Conservation (phyloP, 2,113 vertebrate species). For the Microcebus ravelobensis region DNA sequence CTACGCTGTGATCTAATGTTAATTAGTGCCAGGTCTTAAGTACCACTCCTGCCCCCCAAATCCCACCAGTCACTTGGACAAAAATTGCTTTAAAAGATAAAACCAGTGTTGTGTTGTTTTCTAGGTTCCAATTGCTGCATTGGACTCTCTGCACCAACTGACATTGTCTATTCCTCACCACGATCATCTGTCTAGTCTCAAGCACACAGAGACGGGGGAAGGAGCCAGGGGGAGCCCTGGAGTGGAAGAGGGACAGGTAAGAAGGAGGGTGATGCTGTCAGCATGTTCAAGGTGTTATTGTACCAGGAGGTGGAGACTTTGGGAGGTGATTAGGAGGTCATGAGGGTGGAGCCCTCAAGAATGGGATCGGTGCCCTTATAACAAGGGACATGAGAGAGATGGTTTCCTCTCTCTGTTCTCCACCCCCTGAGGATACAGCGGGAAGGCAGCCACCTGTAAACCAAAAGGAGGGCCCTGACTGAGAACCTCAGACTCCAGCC, state of each 20-base stretch:
- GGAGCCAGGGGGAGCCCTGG: neutral
- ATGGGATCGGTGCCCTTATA: too few relatives aligned
- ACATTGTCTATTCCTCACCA: neutral
- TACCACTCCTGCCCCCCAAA: neutral
- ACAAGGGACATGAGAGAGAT: neutral
- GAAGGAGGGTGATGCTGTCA: neutral
- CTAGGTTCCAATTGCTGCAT: neutral
- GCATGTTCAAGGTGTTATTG: neutral
- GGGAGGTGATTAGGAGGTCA: neutral
- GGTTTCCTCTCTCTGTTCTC: neutral
- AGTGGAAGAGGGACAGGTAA: too few relatives aligned
- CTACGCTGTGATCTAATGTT: neutral
- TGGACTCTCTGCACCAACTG: neutral
- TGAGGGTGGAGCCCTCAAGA: neutral
- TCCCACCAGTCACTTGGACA: neutral
- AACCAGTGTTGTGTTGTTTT: neutral
- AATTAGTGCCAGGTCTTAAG: neutral
- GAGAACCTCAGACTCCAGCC: neutral
- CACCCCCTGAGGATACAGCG: neutral
- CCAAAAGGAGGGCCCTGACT: neutral
- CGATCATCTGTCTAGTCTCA: neutral
- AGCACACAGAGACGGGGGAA: neutral
- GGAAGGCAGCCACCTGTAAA: neutral
- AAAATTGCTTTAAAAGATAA: neutral
- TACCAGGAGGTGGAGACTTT: neutral